Percentiles rank a stretch among this genome's conserved stretches.
These are phyloP conservation scores for Mamestra brassicae DNA, from an alignment of 2,888 invertebrate genomes.

Conservation along the genomic window DNA sequence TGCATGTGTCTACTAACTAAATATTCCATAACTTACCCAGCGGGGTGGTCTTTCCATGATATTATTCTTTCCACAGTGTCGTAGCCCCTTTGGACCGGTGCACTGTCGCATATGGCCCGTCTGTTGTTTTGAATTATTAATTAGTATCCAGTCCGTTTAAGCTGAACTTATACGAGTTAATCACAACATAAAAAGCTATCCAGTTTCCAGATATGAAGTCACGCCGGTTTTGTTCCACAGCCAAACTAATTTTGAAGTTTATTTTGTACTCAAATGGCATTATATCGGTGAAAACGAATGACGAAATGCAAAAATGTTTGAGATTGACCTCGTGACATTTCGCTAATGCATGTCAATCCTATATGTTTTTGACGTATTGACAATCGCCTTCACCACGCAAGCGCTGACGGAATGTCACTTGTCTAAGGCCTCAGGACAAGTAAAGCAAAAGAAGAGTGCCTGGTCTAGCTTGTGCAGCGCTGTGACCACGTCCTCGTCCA, in stretches of 20 bases:
- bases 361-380: not conserved
- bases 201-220: not conserved
- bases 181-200: not conserved
- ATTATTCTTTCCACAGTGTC: slow-evolving; percentile 27
- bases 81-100: slow-evolving; percentile 26
- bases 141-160: not conserved
- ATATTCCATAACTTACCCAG: slow-evolving; percentile 30
- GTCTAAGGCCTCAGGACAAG: too few species aligned
- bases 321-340: too few species aligned
- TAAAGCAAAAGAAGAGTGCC: too few species aligned
- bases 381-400: too few species aligned
- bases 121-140: slow-evolving; percentile 27
- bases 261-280: not conserved
- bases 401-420: too few species aligned
- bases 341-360: too few species aligned
- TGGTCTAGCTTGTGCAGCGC: too few species aligned
- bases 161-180: not conserved
- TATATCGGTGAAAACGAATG: too few species aligned
- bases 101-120: slow-evolving; percentile 33
- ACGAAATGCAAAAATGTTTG: too few species aligned
- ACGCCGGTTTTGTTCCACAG: not conserved
- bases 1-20: not conserved
- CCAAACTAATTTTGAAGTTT: not conserved
- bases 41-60: slow-evolving; percentile 29
- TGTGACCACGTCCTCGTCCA: too few species aligned